phyloP scores from a whole-genome alignment of 1,140 invertebrate genomes.

The Pollicipes pollicipes region DNA sequence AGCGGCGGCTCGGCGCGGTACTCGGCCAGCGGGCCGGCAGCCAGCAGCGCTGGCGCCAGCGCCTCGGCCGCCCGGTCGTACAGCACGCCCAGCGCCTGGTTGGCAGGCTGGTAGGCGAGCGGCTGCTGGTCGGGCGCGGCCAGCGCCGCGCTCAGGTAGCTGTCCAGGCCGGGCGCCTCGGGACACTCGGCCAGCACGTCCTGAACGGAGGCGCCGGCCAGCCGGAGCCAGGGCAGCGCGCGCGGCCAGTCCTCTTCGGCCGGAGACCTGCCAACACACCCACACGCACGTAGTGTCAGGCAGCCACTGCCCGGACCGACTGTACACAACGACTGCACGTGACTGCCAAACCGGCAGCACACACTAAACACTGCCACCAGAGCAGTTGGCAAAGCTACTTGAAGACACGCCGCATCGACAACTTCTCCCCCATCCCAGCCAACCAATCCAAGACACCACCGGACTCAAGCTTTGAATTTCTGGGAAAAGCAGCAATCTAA shows the following conservation, averaged over 20 bases:
- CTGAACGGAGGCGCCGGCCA: neutral
- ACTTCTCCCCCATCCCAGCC: too few relatives aligned
- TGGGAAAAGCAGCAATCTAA: too few relatives aligned
- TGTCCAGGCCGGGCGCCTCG: neutral
- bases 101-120: neutral
- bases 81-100: conserved; percentile 6
- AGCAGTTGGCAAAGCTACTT: too few relatives aligned
- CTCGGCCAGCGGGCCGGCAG: neutral
- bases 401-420: too few relatives aligned
- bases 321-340: too few relatives aligned
- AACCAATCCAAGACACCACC: too few relatives aligned
- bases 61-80: neutral
- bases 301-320: too few relatives aligned
- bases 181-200: conserved; percentile 7
- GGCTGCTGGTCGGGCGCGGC: neutral
- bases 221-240: neutral
- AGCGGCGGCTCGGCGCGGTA: neutral
- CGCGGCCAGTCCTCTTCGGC: neutral
- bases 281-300: too few relatives aligned
- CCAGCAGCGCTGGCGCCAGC: neutral
- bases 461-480: too few relatives aligned
- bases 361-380: too few relatives aligned
- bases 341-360: too few relatives aligned
- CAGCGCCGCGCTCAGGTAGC: neutral
- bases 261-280: neutral